phyloP scores from a whole-genome alignment of 2,888 invertebrate genomes.

The Panzeria rudis region DNA sequence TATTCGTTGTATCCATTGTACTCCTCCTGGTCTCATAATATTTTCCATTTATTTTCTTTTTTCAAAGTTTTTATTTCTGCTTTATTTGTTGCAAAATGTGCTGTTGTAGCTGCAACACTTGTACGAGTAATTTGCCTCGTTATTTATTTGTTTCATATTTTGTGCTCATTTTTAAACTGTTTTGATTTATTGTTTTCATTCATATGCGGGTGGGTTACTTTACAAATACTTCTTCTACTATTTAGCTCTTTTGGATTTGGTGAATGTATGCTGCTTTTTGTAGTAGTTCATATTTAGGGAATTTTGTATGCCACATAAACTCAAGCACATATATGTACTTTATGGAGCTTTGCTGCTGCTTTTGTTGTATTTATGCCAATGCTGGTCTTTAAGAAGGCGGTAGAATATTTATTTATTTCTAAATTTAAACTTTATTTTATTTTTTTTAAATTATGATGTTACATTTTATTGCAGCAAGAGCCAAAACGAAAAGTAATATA shows the following conservation, averaged over 20 bases:
- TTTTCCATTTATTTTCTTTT: neutral
- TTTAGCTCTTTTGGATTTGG: neutral
- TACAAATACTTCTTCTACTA: slow-evolving; percentile 29
- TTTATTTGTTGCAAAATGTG: slow-evolving; percentile 34
- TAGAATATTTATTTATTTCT: slow-evolving; percentile 60
- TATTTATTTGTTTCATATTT: slow-evolving; percentile 72
- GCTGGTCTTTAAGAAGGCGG: slow-evolving; percentile 53
- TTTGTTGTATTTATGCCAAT: slow-evolving; percentile 23
- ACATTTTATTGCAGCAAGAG: slow-evolving; percentile 21
- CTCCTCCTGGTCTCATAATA: neutral
- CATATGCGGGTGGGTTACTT: slow-evolving; percentile 68
- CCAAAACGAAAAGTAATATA: neutral
- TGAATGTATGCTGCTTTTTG: neutral
- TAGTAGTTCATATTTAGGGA: slow-evolving; percentile 13
- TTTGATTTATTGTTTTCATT: slow-evolving; percentile 72
- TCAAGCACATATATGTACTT: neutral
- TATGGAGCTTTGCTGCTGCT: neutral
- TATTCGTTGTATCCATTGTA: neutral
- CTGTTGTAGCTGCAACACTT: slow-evolving; percentile 46
- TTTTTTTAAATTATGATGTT: slow-evolving; percentile 67
- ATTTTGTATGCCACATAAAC: slow-evolving; percentile 14
- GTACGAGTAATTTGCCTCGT: slow-evolving; percentile 66
- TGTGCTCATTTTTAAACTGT: slow-evolving; percentile 69
- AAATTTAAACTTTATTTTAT: slow-evolving; percentile 29
- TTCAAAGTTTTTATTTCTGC: neutral